Evolutionary conservation across 2,888 invertebrate species (phyloP).

Genomic region (Iselma pallidipennis): DNA sequence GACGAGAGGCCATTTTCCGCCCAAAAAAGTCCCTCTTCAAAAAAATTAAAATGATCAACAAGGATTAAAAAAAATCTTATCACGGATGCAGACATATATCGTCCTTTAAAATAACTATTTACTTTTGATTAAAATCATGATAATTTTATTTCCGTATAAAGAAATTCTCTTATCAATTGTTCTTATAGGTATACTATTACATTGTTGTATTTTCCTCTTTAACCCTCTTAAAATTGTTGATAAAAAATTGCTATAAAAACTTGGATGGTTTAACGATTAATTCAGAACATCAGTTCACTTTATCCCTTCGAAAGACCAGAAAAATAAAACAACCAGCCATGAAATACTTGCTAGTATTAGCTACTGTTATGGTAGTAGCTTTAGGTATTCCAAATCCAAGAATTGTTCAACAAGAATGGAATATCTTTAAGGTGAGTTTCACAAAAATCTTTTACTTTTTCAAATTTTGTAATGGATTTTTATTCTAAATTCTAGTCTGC

Average conservation of each 20-base stretch:
- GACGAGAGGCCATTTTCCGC: no score
- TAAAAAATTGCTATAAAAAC: not conserved
- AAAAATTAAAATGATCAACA: no score
- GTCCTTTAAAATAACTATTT: no score
- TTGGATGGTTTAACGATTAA: not conserved
- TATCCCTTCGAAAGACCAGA: no score
- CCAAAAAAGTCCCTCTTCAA: no score
- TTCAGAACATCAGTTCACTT: not conserved
- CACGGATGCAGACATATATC: no score
- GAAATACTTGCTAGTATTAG: not conserved
- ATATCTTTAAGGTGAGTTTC: conserved; percentile 8
- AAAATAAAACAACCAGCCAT: not conserved
- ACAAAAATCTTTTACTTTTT: conserved; percentile 7
- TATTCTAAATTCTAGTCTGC: not conserved
- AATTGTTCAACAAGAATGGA: not conserved
- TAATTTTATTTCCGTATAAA: no score
- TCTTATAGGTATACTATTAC: no score
- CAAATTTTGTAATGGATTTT: not conserved
- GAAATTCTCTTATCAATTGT: no score
- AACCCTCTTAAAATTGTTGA: not conserved
- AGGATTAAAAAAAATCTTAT: no score
- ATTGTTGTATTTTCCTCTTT: no score
- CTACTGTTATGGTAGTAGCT: not conserved
- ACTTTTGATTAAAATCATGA: no score
- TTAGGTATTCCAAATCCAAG: conserved; percentile 1